Base-by-base conservation (phyloP, 64 coral and sea anemone species). In the Pachyseris speciosa region DNA sequence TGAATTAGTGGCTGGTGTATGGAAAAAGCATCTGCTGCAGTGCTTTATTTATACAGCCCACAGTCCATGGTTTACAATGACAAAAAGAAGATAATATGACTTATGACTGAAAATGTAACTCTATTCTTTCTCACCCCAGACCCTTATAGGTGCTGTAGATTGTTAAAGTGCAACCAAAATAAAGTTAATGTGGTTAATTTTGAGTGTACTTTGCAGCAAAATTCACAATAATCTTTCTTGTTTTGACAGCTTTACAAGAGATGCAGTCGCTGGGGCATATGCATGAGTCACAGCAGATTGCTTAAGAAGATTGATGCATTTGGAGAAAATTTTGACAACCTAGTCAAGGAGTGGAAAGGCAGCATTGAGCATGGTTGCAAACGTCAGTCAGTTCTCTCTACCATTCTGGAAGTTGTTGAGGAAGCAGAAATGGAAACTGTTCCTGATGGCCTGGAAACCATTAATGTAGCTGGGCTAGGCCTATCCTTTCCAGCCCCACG, bases 231-330 rank as follows among this genome's bases (percentile, higher is more conserved):
- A 3, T 84, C 31, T 37, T 38, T 13, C 28, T 84, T 25, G 32
- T 65, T 80, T 51, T 47, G 42, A 57, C 10, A 52, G 25, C 15
- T 87, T 40, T 57, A 22, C 47, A 59, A 28, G 50, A 57, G 85
- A 22, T 40, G 51, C 11, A 67, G 24, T 36, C 33, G 43, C 15
- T 64, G 33, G 58, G 72, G 60, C 4, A 11, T 90, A 1, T 79
- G 57, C n/a, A 69, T 80, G 55, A 80, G 87, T 31, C 75, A 90
- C 26, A n/a, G 73, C 10, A 1, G 27, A 9, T 67, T 45, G 5
- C 39, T 90, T 16, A 90, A 80, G 9, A 90, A 58, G 37, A 47
- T 90, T 34, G 73, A 79, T 69, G 52, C 47, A 11, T 53, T 68
- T 64, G 87, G 87, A 6, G 2, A 33, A 11, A n/a, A 67, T 26